Percentiles rank a stretch among this genome's conserved stretches.
phyloP scores from a whole-genome alignment of 2,888 invertebrate species.

The Cheilosia variabilis region DNA sequence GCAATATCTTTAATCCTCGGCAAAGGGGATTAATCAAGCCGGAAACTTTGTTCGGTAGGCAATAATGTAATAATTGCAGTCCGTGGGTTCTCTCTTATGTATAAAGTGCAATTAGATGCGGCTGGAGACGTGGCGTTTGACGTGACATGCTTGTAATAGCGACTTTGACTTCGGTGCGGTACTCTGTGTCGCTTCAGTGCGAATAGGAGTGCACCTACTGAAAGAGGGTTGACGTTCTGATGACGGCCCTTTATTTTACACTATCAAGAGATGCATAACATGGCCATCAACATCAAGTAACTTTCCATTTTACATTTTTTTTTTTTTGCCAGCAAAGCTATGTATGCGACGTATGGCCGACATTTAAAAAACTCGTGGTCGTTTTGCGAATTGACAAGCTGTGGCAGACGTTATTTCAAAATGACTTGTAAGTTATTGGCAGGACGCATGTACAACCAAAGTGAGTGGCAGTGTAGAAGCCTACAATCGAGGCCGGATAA shows the following conservation, averaged over 20 bases:
- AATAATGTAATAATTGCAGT: constrained; percentile 62
- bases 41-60: constrained; percentile 54
- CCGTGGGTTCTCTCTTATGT: constrained; percentile 14
- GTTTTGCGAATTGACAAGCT: too few species aligned
- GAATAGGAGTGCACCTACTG: neutral
- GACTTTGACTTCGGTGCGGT: neutral
- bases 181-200: neutral
- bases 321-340: too few species aligned
- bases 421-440: too few species aligned
- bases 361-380: too few species aligned
- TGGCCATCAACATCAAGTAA: neutral
- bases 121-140: constrained; percentile 19
- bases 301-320: too few species aligned
- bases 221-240: constrained; percentile 2
- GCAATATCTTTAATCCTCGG: constrained; percentile 50
- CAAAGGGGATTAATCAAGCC: constrained; percentile 58
- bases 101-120: constrained; percentile 50
- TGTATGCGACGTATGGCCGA: too few species aligned
- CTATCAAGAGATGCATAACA: neutral
- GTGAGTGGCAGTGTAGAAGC: too few species aligned
- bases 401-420: too few species aligned
- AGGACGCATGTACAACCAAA: too few species aligned
- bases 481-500: too few species aligned
- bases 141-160: constrained; percentile 30
- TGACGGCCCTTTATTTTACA: neutral